Conservation (phyloP, 2,888 invertebrate genomes). For the Platycheirus rosarum region DNA sequence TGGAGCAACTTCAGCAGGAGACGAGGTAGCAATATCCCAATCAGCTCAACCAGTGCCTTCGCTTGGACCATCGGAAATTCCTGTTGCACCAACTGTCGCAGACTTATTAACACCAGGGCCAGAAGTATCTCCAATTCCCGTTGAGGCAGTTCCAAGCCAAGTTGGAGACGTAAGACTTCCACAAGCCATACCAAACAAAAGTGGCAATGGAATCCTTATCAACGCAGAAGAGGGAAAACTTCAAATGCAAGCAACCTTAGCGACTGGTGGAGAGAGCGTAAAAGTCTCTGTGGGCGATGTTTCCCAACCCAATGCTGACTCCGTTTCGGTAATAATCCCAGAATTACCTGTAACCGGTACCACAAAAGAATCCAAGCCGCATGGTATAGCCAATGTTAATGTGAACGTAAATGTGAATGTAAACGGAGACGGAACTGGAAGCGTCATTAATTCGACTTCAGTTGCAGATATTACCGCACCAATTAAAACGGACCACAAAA, state of each 20-base stretch:
- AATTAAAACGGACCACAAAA: conserved; percentile 3
- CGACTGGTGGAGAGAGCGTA: not conserved
- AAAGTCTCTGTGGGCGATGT: not conserved
- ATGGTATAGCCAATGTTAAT: conserved; percentile 31
- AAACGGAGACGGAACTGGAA: conserved; percentile 37
- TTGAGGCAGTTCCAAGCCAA: not conserved
- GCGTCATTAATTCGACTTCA: conserved; percentile 32
- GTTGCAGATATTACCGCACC: conserved; percentile 27
- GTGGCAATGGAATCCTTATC: not conserved
- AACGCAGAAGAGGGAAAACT: not conserved
- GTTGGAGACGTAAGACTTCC: not conserved
- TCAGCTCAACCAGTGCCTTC: not conserved
- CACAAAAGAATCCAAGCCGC: not conserved
- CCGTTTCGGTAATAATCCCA: conserved; percentile 1
- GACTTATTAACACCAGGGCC: not conserved
- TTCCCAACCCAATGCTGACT: not conserved
- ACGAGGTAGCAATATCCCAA: too few relatives aligned
- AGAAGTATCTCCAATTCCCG: not conserved
- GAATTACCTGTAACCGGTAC: not conserved
- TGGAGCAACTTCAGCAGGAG: not conserved
- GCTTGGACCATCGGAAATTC: not conserved
- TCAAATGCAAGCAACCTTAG: conserved; percentile 20
- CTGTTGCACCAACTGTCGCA: not conserved
- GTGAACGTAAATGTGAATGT: conserved; percentile 43
- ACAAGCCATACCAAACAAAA: not conserved